Evolutionary conservation across 2,888 invertebrate species (phyloP).

Genomic region (Acanthosepion pharaonis): DNA sequence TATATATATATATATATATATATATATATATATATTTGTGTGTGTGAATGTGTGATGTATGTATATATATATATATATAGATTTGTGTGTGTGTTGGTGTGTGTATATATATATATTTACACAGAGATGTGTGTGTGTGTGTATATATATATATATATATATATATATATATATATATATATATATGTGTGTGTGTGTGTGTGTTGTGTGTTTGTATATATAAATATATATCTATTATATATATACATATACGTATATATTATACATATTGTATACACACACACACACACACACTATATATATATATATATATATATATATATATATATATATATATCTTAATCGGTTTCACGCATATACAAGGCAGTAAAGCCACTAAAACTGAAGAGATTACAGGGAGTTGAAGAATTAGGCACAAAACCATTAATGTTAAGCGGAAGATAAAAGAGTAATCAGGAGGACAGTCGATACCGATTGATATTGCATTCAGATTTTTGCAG

Average conservation of each 20-base stretch:
- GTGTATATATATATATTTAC: constrained; percentile 35
- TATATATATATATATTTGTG: constrained; percentile 46
- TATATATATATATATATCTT: background rate
- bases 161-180: constrained; percentile 34
- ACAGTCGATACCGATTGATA: too few species aligned
- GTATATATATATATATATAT: constrained; percentile 25
- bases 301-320: background rate
- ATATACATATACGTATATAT: background rate
- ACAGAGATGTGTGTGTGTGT: constrained; percentile 35
- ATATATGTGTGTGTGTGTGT: too few species aligned
- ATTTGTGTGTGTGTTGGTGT: too few species aligned
- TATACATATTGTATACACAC: too few species aligned
- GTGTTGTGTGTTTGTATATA: too few species aligned
- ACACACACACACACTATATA: background rate
- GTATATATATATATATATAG: constrained; percentile 14
- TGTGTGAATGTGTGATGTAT: constrained; percentile 25
- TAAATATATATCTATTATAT: background rate
- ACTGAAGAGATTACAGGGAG: too few species aligned
- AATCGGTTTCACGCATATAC: background rate
- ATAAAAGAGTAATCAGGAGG: too few species aligned
- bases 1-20: constrained; percentile 36
- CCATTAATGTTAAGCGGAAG: too few species aligned
- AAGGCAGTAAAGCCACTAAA: too few species aligned
- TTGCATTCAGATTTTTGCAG: too few species aligned
- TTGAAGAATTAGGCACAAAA: too few species aligned